Conservation (phyloP, 2,797 vertebrate species). For the Xenopus petersii region DNA sequence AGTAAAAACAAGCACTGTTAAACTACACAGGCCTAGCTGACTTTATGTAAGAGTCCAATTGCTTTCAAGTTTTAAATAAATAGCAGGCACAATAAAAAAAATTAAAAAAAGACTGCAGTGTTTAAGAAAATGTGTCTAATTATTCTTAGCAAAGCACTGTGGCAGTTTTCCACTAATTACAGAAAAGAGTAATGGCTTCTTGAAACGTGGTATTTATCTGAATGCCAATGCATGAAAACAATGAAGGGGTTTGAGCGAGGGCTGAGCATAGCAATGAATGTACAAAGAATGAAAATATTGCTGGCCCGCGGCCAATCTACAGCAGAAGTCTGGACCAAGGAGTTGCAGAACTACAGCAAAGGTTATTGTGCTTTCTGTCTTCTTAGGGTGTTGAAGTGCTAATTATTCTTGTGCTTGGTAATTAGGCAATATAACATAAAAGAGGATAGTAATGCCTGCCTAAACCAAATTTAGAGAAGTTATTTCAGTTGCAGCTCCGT, state of each 20-base stretch:
- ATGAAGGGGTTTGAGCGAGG: neutral
- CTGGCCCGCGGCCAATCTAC: neutral
- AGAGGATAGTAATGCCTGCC: constrained; percentile 9
- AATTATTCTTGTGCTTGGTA: constrained; percentile 9
- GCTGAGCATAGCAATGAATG: neutral
- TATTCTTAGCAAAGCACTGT: constrained; percentile 50
- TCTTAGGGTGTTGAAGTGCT: constrained; percentile 16
- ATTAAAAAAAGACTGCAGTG: constrained; percentile 42
- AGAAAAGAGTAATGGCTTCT: constrained; percentile 52
- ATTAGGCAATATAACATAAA: constrained; percentile 21
- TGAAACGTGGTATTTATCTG: constrained; percentile 52
- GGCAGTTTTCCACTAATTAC: constrained; percentile 55
- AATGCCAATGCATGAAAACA: constrained; percentile 46
- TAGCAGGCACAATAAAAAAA: constrained; percentile 4
- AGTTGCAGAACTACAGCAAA: constrained; percentile 3
- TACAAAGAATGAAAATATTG: neutral
- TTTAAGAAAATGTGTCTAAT: constrained; percentile 49
- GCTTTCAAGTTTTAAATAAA: neutral
- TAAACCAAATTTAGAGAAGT: constrained; percentile 10
- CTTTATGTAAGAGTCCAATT: constrained; percentile 19
- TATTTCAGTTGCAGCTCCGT: constrained; percentile 21
- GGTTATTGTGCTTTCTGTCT: constrained; percentile 15
- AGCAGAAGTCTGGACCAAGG: neutral
- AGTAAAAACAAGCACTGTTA: constrained; percentile 2
- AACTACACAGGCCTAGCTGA: constrained; percentile 36